Percentiles rank a stretch among this genome's conserved stretches.
phyloP scores from a whole-genome alignment of 2,797 vertebrate genomes.

The Picus viridis region DNA sequence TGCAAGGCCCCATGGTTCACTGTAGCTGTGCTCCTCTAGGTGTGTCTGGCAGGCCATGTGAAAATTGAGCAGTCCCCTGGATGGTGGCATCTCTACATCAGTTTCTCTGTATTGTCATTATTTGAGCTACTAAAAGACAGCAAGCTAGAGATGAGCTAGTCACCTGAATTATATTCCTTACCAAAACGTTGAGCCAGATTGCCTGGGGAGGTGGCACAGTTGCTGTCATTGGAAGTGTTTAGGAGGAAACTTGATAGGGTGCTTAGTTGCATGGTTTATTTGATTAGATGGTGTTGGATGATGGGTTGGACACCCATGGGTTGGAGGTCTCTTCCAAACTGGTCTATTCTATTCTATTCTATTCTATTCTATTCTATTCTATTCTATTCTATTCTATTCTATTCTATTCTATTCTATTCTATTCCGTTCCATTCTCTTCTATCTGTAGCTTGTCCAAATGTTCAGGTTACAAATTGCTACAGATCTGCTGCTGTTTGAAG shows the following conservation, averaged over 20 bases:
- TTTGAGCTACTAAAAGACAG: background rate
- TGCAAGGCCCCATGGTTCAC: background rate
- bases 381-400: too few relatives aligned
- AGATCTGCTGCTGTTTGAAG: background rate
- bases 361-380: too few relatives aligned
- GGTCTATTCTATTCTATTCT: too few relatives aligned
- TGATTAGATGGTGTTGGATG: too few relatives aligned
- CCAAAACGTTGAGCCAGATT: background rate
- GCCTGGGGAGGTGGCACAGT: too few relatives aligned
- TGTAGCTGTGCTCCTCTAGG: background rate
- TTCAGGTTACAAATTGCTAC: background rate
- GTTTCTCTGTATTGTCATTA: rapidly evolving
- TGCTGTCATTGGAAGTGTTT: too few relatives aligned
- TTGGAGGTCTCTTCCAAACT: too few relatives aligned
- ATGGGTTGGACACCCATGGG: too few relatives aligned
- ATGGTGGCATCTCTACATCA: background rate
- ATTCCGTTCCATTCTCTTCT: too few relatives aligned
- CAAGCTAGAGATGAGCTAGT: rapidly evolving
- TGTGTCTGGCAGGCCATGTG: rapidly evolving
- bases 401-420: too few relatives aligned
- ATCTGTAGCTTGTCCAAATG: background rate
- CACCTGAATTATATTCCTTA: background rate
- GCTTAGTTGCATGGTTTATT: too few relatives aligned
- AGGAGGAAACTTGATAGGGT: too few relatives aligned
- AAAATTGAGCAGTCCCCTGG: background rate